Evolutionary conservation across 1,140 invertebrate species (phyloP).

Genomic region (Drosophila baimaii): DNA sequence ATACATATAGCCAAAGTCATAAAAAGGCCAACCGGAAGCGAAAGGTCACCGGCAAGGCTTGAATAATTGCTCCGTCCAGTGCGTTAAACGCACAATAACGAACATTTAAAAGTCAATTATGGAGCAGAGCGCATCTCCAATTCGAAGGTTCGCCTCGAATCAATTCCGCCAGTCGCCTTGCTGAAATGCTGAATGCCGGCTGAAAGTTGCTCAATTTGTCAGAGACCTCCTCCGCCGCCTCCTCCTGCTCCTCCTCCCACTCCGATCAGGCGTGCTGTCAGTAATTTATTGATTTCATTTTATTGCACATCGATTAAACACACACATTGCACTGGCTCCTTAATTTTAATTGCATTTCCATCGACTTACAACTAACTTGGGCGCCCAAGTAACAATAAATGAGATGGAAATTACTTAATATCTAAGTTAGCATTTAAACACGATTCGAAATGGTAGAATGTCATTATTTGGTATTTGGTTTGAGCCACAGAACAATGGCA

Average conservation of each 20-base stretch:
- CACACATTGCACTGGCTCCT: constrained; percentile 41
- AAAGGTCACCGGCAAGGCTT: constrained; percentile 65
- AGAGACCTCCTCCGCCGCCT: constrained; percentile 27
- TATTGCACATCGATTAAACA: constrained; percentile 56
- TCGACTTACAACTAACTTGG: constrained; percentile 35
- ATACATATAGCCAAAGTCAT: constrained; percentile 2
- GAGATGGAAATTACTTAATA: constrained; percentile 37
- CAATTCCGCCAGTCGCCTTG: constrained; percentile 16
- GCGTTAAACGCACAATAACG: constrained; percentile 64
- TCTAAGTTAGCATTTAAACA: constrained; percentile 31
- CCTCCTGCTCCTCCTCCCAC: constrained; percentile 17
- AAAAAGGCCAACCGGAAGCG: constrained; percentile 60
- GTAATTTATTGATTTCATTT: constrained; percentile 61
- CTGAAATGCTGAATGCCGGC: constrained; percentile 7
- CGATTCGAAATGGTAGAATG: constrained; percentile 15
- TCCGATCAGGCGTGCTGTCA: constrained; percentile 18
- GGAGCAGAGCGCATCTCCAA: constrained; percentile 65
- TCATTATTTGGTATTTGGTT: constrained; percentile 41
- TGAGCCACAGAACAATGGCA: constrained; percentile 18
- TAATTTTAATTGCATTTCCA: constrained; percentile 46
- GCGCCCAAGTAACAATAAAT: constrained; percentile 23
- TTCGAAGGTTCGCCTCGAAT: constrained; percentile 52
- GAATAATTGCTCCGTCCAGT: constrained; percentile 60
- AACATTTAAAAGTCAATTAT: constrained; percentile 70
- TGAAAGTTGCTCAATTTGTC: constrained; percentile 61